phyloP scores from a whole-genome alignment of 2,797 vertebrate genomes.

The Psittacula derbiana region DNA sequence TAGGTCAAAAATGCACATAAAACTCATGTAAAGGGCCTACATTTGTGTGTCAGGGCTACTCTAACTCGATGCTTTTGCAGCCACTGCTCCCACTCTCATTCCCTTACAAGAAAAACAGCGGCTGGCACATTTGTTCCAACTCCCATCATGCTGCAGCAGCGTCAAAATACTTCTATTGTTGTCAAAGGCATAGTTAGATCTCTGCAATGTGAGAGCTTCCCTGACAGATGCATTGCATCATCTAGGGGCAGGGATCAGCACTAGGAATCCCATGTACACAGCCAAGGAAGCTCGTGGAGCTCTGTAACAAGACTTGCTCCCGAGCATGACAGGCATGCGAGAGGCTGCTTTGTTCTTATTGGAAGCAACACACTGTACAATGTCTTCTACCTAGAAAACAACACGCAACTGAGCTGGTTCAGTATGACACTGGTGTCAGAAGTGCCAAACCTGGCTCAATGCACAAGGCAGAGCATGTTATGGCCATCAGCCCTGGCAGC shows the following conservation, averaged over 20 bases:
- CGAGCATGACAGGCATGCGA: accelerated
- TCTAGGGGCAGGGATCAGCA: constrained; percentile 16
- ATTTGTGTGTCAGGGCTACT: not conserved
- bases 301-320: not conserved
- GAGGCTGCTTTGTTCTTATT: accelerated
- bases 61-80: not conserved
- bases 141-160: not conserved
- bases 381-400: accelerated
- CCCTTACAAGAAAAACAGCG: not conserved
- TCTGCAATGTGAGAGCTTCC: not conserved
- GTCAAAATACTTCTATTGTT: accelerated
- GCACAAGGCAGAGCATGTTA: accelerated
- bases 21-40: not conserved
- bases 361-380: accelerated
- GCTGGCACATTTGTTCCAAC: too few species aligned
- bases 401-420: accelerated
- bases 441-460: accelerated
- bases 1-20: constrained; percentile 29
- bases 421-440: accelerated
- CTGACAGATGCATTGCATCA: constrained; percentile 35
- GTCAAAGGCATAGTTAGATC: not conserved
- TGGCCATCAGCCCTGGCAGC: not conserved
- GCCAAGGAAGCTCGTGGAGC: accelerated
- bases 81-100: not conserved
- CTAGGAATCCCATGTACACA: accelerated